Evolutionary conservation across 2,888 invertebrate genomes (phyloP), one percentile per base, ranked within the genome.

Genomic region (Dryomyza anilis): DNA sequence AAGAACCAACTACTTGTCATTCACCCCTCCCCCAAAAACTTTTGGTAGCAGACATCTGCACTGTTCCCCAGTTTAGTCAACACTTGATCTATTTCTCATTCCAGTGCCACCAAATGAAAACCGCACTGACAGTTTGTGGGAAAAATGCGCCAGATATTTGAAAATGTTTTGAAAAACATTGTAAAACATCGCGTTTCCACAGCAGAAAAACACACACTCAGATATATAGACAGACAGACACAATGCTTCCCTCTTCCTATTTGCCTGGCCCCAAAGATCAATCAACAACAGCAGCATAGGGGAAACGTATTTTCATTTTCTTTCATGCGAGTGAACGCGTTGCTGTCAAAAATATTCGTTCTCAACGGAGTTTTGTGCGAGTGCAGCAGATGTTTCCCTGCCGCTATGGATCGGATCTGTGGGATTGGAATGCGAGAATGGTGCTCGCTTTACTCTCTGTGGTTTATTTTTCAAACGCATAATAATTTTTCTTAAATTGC

Each of bases 301-400:
- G 19, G 14, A 60, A 60, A 14, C 19, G 14, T 57, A 39, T 56
- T 56, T 56, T 56, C 25, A 23, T 21, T 36, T 56, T 36, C 12
- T 16, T 33, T 59, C 14, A 14, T n/a, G 39, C 25, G 25, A 8
- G 12, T 45, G 39, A 45, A n/a, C 61, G 61, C 39, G 39, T 66
- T 61, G 61, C 63, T 67, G 66, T 67, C 66, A 67, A 64, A 61
- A 48, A 61, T n/a, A 61, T 61, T 43, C 27, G 27, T 64, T 69
- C 57, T 57, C 66, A 2, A 55, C 55, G 65, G 63, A 65, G 60
- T 65, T 61, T 29, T 23, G 29, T 21, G n/a, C 59, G 39, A 43
- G 14, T 27, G 53, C 52, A 52, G 43, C 61, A 61, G 61, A 61
- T 61, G 61, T 61, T 27, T 27, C 43, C 5, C 10, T 21, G n/a